phyloP scores from a whole-genome alignment of 37 sponge, comb jelly and placozoan genomes.

The Sycon ciliatum region DNA sequence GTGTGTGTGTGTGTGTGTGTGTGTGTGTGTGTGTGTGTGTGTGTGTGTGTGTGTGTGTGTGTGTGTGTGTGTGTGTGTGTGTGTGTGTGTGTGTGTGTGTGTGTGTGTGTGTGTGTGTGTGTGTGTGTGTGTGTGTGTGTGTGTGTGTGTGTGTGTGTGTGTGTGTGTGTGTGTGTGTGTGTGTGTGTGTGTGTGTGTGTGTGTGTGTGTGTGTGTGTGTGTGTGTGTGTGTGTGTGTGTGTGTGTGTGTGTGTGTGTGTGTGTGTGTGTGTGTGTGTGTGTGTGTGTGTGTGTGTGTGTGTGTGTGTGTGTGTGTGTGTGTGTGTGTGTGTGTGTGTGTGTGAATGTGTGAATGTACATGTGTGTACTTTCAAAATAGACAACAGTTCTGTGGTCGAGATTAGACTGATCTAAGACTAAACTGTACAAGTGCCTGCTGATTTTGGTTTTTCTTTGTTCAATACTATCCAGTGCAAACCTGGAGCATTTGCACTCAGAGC shows the following conservation, averaged over 20 bases:
- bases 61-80: not conserved
- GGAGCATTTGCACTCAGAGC: conserved; percentile 68
- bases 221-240: conserved; percentile 13
- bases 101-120: conserved; percentile 28
- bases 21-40: conserved; percentile 5
- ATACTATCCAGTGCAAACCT: no score
- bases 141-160: conserved; percentile 46
- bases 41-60: conserved; percentile 5
- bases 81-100: conserved; percentile 17
- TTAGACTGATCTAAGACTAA: not conserved
- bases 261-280: conserved; percentile 27
- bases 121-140: conserved; percentile 37
- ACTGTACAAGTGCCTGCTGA: no score
- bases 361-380: not conserved
- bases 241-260: conserved; percentile 8
- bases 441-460: no score
- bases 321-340: conserved; percentile 22
- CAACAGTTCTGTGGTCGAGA: not conserved
- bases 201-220: conserved; percentile 35
- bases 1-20: conserved; percentile 5
- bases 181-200: conserved; percentile 38
- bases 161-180: conserved; percentile 42
- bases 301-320: conserved; percentile 14
- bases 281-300: conserved; percentile 14
- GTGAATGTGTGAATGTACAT: not conserved